These are phyloP conservation scores for Orgyia antiqua DNA, from an alignment of 2,888 invertebrate genomes.

Conservation along the genomic window DNA sequence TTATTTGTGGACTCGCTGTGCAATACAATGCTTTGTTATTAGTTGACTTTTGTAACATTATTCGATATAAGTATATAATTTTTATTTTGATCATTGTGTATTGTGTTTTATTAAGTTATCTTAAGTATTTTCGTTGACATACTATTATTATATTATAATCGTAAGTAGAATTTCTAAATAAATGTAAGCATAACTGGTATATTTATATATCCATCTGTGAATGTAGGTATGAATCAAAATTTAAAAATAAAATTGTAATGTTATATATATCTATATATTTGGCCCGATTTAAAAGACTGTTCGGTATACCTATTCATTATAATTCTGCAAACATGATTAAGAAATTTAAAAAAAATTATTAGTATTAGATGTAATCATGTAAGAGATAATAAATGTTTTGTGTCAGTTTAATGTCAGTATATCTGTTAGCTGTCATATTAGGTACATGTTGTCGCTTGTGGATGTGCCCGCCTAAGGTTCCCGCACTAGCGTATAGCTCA, in stretches of 20 bases:
- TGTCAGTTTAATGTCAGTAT: slow-evolving; percentile 58
- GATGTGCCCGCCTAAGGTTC: too few species aligned
- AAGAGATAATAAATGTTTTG: slow-evolving; percentile 32
- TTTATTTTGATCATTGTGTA: slow-evolving; percentile 29
- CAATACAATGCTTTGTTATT: slow-evolving; percentile 75
- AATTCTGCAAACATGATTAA: slow-evolving; percentile 59
- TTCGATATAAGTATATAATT: slow-evolving; percentile 24
- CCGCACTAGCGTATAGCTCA: slow-evolving; percentile 28
- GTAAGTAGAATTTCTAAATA: slow-evolving; percentile 41
- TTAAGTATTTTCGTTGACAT: slow-evolving; percentile 33
- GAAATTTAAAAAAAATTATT: slow-evolving; percentile 42
- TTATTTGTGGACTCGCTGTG: slow-evolving; percentile 71
- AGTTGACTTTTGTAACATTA: slow-evolving; percentile 64
- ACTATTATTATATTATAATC: slow-evolving; percentile 35
- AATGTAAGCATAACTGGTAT: slow-evolving; percentile 55
- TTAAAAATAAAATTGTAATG: slow-evolving; percentile 39
- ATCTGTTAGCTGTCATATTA: slow-evolving; percentile 49
- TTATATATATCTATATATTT: slow-evolving; percentile 55
- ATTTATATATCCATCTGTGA: slow-evolving; percentile 63
- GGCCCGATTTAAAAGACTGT: slow-evolving; percentile 84
- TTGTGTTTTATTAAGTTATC: slow-evolving; percentile 32
- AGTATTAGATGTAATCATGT: slow-evolving; percentile 54
- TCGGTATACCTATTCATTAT: slow-evolving; percentile 80
- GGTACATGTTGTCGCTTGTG: slow-evolving; percentile 44
- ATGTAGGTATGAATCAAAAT: slow-evolving; percentile 69